Conservation (phyloP, 2,113 vertebrate species). For the Forbesichthys papilliferus region DNA sequence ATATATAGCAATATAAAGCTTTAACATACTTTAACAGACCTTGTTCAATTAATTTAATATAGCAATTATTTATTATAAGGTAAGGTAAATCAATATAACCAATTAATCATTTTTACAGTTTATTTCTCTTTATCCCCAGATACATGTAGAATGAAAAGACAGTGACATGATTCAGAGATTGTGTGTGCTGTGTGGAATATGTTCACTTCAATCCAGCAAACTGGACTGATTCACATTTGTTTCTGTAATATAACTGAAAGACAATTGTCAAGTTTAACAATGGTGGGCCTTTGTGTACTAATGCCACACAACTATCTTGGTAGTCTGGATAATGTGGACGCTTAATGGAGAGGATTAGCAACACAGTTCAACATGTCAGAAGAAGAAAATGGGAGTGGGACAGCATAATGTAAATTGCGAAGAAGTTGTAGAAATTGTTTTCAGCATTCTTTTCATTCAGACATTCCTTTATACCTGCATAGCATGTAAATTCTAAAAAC, state of each 20-base stretch:
- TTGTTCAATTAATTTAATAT: not conserved
- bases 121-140: conserved; percentile 21
- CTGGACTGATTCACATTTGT: conserved; percentile 49
- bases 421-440: conserved; percentile 14
- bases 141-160: conserved; percentile 25
- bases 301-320: conserved; percentile 29
- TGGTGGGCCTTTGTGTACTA: conserved; percentile 27
- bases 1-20: too few species aligned
- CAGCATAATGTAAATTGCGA: conserved; percentile 10
- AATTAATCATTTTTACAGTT: conserved; percentile 17
- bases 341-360: conserved; percentile 4
- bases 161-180: not conserved
- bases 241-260: conserved; percentile 58
- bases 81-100: not conserved
- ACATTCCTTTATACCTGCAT: conserved; percentile 11
- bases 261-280: conserved; percentile 59
- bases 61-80: not conserved
- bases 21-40: too few species aligned
- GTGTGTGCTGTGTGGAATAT: conserved; percentile 13
- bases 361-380: conserved; percentile 19
- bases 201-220: conserved; percentile 26
- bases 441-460: too few species aligned
- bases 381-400: conserved; percentile 13
- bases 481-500: conserved; percentile 7
- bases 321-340: conserved; percentile 35